Evolutionary conservation across 2,888 invertebrate species (phyloP), one percentile per base, ranked within the genome.

Genomic region (Lasioglossum vierecki): DNA sequence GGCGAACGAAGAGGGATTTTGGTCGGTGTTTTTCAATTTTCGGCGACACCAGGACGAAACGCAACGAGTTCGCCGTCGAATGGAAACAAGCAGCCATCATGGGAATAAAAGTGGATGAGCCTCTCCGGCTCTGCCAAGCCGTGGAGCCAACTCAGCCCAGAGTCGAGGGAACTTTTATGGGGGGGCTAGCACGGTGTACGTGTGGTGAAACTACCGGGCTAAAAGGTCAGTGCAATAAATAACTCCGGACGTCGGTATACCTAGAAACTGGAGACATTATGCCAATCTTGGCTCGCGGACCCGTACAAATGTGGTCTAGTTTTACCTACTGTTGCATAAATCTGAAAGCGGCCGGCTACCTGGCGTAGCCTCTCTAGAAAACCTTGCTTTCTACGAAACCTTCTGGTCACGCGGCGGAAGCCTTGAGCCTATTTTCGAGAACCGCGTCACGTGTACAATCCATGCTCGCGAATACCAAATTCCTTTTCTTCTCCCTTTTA

Each of bases 141-240:
- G 85, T 41, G 77, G 73, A 81, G 76, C 73, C 86, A 75, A 85
- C 85, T 81, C 82, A 88, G 83, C 73, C 73, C 79, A 88, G 89
- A 30, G 89, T 53, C 85, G 76, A 88, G 89, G 88, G 86, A 91
- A 91, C 87, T 92, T 92, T 93, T 92, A 92, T 91, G 91, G 90
- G 84, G 84, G 89, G 89, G 88, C 39, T 39, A 44, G 60, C 63
- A 53, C 73, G 76, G 91, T 89, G 87, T 91, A 90, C 89, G 91
- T 91, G 92, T 89, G 92, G 92, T 92, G 91, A 93, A 93, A 94
- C 92, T 89, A 91, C 88, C 90, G 90, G 91, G 93, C 92, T 91
- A 91, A 93, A 93, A 94, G 94, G 94, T 93, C 94, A 92, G 88
- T 88, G 93, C 93, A 93, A 94, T 95, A 95, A 95, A 95, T 95